Base-by-base conservation (phyloP, 1,140 invertebrate genomes). In the Melipona quadrifasciata region DNA sequence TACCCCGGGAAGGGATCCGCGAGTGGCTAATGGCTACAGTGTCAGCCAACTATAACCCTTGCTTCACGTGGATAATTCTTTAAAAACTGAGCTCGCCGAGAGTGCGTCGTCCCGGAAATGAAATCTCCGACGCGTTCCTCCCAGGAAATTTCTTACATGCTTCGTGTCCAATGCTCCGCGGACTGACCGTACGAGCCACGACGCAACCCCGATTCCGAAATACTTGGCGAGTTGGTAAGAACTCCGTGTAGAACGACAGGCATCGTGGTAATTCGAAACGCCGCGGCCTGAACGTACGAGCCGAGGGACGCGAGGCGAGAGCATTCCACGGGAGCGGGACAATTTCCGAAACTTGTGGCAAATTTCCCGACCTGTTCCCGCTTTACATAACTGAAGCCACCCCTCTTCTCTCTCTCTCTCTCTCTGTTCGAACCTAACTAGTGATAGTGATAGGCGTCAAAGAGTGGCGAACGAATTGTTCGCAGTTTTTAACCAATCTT, bases 401-500 rank as follows among this genome's bases (percentile, higher is more conserved):
- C 11, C 16, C 19, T 24, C 71, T 6, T 1, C 31, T 19, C 5
- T 14, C 4, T n/a, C 17, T 21, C 61, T 24, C 51, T 21, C 61
- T 24, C 12, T 70, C 19, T 16, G 17, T 47, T 51, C 61, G 39
- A 65, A 11, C 16, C 16, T 24, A 12, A 21, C 16, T 27, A 57
- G 61, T 34, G 11, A 51, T 77, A 47, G 61, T 47, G 76, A 65
- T 67, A 67, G 27, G 19, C 58, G 47, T 78, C 80, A 80, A 81
- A 83, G 82, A 87, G 64, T 67, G 39, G 39, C 79, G 71, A 86
- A 86, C 76, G 83, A 89, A 86, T 89, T 89, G 87, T 86, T 89
- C 87, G n/a, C 58, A 74, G 77, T 68, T 74, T 73, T n/a, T n/a
- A 77, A 55, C 65, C 17, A 61, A 58, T 57, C n/a, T 70, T 72